A percentile compares a stretch with the other conserved stretches of the same genome.
Conservation (phyloP, 1,140 invertebrate genomes). For the Medauroidea extradentata region DNA sequence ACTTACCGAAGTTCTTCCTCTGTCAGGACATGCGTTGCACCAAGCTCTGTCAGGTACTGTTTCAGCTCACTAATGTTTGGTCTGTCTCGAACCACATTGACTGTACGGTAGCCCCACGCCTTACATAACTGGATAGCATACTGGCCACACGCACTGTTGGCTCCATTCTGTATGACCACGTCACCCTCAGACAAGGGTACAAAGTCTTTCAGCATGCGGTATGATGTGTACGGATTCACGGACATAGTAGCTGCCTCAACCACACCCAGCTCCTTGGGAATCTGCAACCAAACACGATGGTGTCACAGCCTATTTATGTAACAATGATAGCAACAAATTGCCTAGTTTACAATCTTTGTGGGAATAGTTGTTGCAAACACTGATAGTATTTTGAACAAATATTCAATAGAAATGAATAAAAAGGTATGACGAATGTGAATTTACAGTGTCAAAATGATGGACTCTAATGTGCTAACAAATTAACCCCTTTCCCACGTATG, state of each 20-base stretch:
- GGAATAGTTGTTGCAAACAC: too few relatives aligned
- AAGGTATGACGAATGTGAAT: too few relatives aligned
- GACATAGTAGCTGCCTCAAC: slow-evolving; percentile 81
- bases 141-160: slow-evolving; percentile 94
- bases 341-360: too few relatives aligned
- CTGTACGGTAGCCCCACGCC: slow-evolving; percentile 67
- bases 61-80: slow-evolving; percentile 69
- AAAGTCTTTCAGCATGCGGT: slow-evolving; percentile 93
- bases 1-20: slow-evolving; percentile 71
- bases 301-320: too few relatives aligned
- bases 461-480: too few relatives aligned
- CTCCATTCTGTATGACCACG: slow-evolving; percentile 92
- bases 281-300: slow-evolving; percentile 35
- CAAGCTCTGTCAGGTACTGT: slow-evolving; percentile 62
- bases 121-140: slow-evolving; percentile 88
- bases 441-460: too few relatives aligned
- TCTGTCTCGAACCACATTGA: slow-evolving; percentile 85
- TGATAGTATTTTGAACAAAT: too few relatives aligned
- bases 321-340: too few relatives aligned
- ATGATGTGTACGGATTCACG: slow-evolving; percentile 96
- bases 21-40: slow-evolving; percentile 83
- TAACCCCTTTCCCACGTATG: too few relatives aligned
- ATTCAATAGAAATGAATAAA: too few relatives aligned
- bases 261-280: slow-evolving; percentile 60
- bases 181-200: slow-evolving; percentile 72